A percentile compares a stretch with the other conserved stretches of the same genome.
Evolutionary conservation across 2,797 vertebrate species (phyloP).

Genomic region (Gymnothorax reevesii): DNA sequence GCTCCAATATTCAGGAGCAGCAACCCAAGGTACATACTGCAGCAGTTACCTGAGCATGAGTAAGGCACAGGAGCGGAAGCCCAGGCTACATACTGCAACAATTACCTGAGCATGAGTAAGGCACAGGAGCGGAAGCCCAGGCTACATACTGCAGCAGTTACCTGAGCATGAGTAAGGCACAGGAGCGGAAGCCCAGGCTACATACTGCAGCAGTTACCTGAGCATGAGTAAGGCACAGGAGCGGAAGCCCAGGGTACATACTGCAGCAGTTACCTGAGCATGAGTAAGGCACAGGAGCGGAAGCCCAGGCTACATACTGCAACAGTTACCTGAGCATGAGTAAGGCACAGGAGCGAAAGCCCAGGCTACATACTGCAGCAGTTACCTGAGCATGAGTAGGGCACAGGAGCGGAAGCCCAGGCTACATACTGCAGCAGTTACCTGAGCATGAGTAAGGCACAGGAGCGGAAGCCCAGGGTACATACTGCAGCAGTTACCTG

Average conservation of each 20-base stretch:
- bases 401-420: not conserved
- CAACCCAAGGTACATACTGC: not conserved
- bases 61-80: not conserved
- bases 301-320: not conserved
- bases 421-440: no score
- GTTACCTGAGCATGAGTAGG: no score
- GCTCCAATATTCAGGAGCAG: not conserved
- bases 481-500: no score
- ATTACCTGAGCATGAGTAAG: no score
- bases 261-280: no score
- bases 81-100: not conserved
- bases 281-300: not conserved
- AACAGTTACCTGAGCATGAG: no score
- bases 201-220: no score
- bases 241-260: not conserved
- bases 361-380: not conserved
- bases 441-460: not conserved
- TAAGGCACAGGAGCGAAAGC: not conserved
- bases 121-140: not conserved
- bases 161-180: not conserved
- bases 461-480: not conserved
- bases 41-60: no score
- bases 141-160: no score
- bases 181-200: not conserved
- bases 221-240: not conserved